Base-by-base conservation (phyloP, 2,113 vertebrate species). In the Archocentrus centrarchus region DNA sequence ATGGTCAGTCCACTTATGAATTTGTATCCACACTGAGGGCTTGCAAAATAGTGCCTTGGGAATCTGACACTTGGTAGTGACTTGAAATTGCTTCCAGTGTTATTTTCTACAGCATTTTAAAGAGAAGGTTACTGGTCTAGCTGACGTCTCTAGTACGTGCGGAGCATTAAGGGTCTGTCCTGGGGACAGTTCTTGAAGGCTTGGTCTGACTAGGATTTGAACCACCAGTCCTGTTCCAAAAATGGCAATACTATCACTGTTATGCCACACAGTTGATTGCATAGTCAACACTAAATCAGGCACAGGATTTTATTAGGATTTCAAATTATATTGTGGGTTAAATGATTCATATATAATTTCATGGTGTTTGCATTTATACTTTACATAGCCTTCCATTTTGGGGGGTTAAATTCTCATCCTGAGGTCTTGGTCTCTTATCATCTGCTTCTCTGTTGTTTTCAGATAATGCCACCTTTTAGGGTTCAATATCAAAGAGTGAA, bases 401-500 rank as follows among this genome's bases (percentile, higher is more conserved):
- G 13, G 18, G 75, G 37, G 75, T 77, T 83, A 55, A 79, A 58
- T 79, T 87, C 75, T 77, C 79, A 35, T 85, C 63, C 81, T 53
- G 58, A 85, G 77, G 80, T 86, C 82, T 85, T 2, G 58, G 70
- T 86, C 85, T 93, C 82, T 91, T 89, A 92, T 90, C 79, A 77
- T 83, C 83, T 83, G 80, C 87, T 88, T 92, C 77, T 82, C 24
- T 89, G 81, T 91, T 89, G 77, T 90, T 90, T 86, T 87, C 80
- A 86, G 89, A 91, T 92, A 90, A 93, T 92, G 84, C 88, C 85
- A 90, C 82, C 91, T 91, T 93, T 92, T 87, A 77, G 77, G 82
- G 83, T 73, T 81, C 27, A 66, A 93, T 84, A 94, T 94, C 91
- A 94, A 93, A 94, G 88, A 93, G 50, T 75, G 84, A 87, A 88